Percentiles rank a stretch among this genome's conserved stretches.
phyloP scores from a whole-genome alignment of 2,113 vertebrate species.

The Gallinago paraguaiae region DNA sequence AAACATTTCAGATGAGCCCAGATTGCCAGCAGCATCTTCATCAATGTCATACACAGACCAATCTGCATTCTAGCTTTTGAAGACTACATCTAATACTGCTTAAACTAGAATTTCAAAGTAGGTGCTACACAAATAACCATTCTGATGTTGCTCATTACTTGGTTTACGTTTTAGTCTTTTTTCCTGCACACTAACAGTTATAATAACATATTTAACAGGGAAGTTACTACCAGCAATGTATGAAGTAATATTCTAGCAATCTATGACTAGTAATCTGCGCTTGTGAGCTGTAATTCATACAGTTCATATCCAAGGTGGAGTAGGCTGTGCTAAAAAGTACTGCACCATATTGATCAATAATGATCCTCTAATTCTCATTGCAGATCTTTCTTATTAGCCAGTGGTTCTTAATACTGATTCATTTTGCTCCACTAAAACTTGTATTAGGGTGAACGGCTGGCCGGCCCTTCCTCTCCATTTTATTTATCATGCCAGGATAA shows the following conservation, averaged over 20 bases:
- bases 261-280: neutral
- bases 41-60: neutral
- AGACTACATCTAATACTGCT: neutral
- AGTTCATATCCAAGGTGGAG: neutral
- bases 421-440: neutral
- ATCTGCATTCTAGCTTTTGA: neutral
- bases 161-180: neutral
- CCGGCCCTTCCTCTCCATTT: neutral
- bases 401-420: neutral
- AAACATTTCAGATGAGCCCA: rapidly evolving
- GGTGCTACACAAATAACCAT: neutral
- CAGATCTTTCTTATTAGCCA: neutral
- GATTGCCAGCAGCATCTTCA: neutral
- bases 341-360: rapidly evolving
- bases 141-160: neutral
- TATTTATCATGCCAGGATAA: neutral
- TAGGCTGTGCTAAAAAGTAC: neutral
- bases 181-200: neutral
- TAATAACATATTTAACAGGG: neutral
- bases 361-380: neutral
- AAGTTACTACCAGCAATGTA: neutral
- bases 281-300: neutral
- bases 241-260: neutral
- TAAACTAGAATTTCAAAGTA: neutral
- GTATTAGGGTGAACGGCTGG: neutral